A percentile compares a stretch with the other conserved stretches of the same genome.
Evolutionary conservation across 2,113 vertebrate species (phyloP).

Genomic region (Chloroceryle aenea): DNA sequence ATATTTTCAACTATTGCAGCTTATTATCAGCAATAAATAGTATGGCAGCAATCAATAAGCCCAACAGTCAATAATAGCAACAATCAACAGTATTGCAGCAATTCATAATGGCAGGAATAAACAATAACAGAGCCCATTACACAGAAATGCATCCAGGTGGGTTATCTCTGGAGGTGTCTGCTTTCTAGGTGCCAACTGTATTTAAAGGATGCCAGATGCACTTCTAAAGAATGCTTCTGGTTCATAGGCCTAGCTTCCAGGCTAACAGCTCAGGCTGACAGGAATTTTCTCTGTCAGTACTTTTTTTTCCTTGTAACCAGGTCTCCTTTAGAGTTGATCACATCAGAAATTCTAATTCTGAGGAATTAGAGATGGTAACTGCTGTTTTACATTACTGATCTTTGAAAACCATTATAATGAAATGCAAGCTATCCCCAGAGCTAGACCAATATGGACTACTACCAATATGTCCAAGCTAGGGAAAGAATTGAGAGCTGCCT

Average conservation of each 20-base stretch:
- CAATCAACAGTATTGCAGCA: not conserved
- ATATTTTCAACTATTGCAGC: not conserved
- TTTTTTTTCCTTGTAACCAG: not conserved
- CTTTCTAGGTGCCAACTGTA: not conserved
- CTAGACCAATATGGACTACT: rapidly evolving
- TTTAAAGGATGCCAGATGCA: not conserved
- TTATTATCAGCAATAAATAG: not conserved
- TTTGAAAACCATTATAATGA: not conserved
- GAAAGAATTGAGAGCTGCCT: not conserved
- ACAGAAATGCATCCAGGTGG: too few species aligned
- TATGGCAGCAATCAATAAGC: not conserved
- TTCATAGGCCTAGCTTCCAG: not conserved
- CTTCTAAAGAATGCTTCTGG: not conserved
- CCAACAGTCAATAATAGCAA: not conserved
- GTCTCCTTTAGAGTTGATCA: not conserved
- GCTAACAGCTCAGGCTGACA: not conserved
- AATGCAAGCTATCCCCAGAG: not conserved
- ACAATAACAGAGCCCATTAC: not conserved
- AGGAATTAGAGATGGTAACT: not conserved
- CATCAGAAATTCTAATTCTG: not conserved
- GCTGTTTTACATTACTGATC: not conserved
- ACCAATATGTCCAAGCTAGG: not conserved
- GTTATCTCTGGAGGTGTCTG: not conserved
- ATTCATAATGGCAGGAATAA: not conserved
- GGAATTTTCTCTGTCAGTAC: not conserved